These are phyloP conservation scores for Grapholita molesta DNA, from an alignment of 1,140 invertebrate genomes.

Conservation along the genomic window DNA sequence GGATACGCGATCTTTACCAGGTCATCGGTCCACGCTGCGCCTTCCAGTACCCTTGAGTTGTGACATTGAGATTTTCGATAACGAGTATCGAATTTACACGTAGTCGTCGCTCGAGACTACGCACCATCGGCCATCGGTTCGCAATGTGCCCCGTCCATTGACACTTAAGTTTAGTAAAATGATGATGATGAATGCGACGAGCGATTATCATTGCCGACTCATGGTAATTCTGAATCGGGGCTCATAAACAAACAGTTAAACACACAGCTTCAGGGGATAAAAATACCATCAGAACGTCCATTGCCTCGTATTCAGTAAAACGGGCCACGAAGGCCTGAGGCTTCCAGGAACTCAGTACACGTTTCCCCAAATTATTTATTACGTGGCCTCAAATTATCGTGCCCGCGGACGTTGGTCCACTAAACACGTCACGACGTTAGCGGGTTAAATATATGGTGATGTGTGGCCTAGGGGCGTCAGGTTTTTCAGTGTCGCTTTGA, in stretches of 20 bases:
- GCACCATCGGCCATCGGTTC: too few species aligned
- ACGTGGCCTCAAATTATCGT: not conserved
- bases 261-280: not conserved
- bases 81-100: too few species aligned
- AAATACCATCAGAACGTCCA: not conserved
- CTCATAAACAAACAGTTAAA: not conserved
- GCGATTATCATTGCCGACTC: too few species aligned
- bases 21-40: too few species aligned
- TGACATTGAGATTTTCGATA: too few species aligned
- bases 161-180: too few species aligned
- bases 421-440: not conserved
- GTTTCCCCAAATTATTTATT: conserved; percentile 16
- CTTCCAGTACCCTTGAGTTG: too few species aligned
- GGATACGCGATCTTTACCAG: too few species aligned
- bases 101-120: too few species aligned
- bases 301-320: not conserved
- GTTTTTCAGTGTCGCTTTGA: not conserved
- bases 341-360: not conserved
- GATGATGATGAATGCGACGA: too few species aligned
- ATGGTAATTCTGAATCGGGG: not conserved
- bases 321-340: not conserved
- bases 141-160: too few species aligned
- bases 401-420: not conserved
- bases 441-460: not conserved
- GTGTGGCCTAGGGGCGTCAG: not conserved